These are phyloP conservation scores for Clistopyga incitator DNA, from an alignment of 2,888 invertebrate genomes.

Conservation along the genomic window DNA sequence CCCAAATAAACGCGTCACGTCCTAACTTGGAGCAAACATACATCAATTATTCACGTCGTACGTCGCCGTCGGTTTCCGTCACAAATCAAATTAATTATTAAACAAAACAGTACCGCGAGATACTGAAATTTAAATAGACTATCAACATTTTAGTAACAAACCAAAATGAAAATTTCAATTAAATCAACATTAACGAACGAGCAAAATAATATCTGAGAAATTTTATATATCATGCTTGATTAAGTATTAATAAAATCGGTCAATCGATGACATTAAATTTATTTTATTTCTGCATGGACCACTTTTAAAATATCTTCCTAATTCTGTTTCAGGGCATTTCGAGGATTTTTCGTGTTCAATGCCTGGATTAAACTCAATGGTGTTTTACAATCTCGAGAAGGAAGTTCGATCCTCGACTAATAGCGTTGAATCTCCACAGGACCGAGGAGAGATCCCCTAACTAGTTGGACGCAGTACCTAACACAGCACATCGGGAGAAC, in stretches of 20 bases:
- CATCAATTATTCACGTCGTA: slow-evolving; percentile 24
- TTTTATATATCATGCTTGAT: too few relatives aligned
- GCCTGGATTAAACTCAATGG: background rate
- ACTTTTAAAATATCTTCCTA: too few relatives aligned
- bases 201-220: too few relatives aligned
- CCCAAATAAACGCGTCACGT: slow-evolving; percentile 37
- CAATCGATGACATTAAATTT: too few relatives aligned
- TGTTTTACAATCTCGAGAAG: background rate
- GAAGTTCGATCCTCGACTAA: background rate
- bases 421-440: background rate
- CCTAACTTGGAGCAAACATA: background rate
- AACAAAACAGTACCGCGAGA: background rate
- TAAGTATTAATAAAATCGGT: too few relatives aligned
- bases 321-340: too few relatives aligned
- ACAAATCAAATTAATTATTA: slow-evolving; percentile 7
- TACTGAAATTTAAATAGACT: too few relatives aligned
- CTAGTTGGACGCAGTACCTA: slow-evolving; percentile 53
- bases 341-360: too few relatives aligned
- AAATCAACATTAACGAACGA: too few relatives aligned
- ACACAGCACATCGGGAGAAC: slow-evolving; percentile 8
- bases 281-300: too few relatives aligned
- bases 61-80: slow-evolving; percentile 3
- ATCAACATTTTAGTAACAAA: too few relatives aligned
- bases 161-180: too few relatives aligned
- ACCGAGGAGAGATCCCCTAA: background rate